These are phyloP conservation scores for Drosophila colorata DNA, from an alignment of 2,888 invertebrate species.

Conservation along the genomic window DNA sequence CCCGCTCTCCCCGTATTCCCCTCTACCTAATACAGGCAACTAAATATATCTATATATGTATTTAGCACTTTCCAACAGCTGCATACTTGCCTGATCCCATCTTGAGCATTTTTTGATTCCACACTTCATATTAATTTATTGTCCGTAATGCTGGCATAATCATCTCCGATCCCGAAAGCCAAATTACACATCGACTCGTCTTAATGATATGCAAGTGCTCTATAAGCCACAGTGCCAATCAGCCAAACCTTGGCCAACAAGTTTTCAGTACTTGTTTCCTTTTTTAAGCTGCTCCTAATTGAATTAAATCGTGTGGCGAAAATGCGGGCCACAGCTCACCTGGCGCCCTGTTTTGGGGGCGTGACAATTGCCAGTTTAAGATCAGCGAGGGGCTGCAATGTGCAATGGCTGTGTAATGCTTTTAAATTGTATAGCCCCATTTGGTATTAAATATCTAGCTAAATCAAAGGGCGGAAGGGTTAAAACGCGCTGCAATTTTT, in stretches of 20 bases:
- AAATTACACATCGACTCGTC: conserved; percentile 35
- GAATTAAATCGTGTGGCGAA: conserved; percentile 47
- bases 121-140: neutral
- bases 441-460: neutral
- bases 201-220: conserved; percentile 39
- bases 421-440: conserved; percentile 39
- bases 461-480: conserved; percentile 8
- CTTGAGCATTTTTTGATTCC: neutral
- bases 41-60: neutral
- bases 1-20: neutral
- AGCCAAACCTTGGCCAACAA: conserved; percentile 9
- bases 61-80: conserved; percentile 25
- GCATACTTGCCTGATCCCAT: conserved; percentile 9
- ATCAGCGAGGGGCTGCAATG: no score
- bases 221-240: conserved; percentile 3
- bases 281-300: conserved; percentile 40
- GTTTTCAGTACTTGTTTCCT: conserved; percentile 13
- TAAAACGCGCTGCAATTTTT: neutral
- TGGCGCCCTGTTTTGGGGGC: conserved; percentile 34
- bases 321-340: conserved; percentile 40
- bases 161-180: conserved; percentile 32
- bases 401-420: conserved; percentile 17
- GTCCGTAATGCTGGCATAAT: conserved; percentile 43
- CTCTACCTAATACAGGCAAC: neutral
- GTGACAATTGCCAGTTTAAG: conserved; percentile 24